Conservation (phyloP, 2,797 vertebrate species). For the Melanotaenia pygmaea region DNA sequence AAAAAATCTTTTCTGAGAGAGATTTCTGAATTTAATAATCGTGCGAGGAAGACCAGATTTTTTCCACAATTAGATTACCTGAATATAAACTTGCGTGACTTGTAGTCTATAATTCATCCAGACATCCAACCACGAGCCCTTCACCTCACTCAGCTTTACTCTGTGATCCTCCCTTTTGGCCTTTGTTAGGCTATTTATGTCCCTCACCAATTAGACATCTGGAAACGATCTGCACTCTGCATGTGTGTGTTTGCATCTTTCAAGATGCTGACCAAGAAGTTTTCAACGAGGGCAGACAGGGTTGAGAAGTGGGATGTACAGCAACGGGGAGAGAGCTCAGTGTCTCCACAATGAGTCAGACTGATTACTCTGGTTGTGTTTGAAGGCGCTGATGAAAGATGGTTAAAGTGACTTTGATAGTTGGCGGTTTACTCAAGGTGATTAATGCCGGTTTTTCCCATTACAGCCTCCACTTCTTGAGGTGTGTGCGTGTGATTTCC, state of each 20-base stretch:
- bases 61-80: background rate
- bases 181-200: conserved; percentile 69
- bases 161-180: conserved; percentile 18
- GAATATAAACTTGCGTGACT: background rate
- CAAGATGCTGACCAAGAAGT: conserved; percentile 52
- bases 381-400: conserved; percentile 45
- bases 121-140: conserved; percentile 33
- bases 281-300: conserved; percentile 34
- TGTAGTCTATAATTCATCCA: conserved; percentile 21
- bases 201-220: conserved; percentile 74
- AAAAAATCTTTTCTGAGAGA: background rate
- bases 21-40: background rate
- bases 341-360: conserved; percentile 51
- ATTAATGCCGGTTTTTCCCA: conserved; percentile 30
- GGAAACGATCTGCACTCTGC: conserved; percentile 66
- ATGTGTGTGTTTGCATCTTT: conserved; percentile 47
- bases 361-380: conserved; percentile 18
- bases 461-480: conserved; percentile 10
- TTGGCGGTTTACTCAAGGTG: conserved; percentile 35
- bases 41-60: too few relatives aligned
- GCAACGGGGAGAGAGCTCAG: conserved; percentile 11
- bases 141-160: conserved; percentile 55
- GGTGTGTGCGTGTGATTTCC: conserved; percentile 8
- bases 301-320: conserved; percentile 28
- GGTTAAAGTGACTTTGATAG: conserved; percentile 35